A percentile compares a stretch with the other conserved stretches of the same genome.
These are phyloP conservation scores for Gryllus bimaculatus DNA, from an alignment of 1,140 invertebrate genomes.

Conservation along the genomic window DNA sequence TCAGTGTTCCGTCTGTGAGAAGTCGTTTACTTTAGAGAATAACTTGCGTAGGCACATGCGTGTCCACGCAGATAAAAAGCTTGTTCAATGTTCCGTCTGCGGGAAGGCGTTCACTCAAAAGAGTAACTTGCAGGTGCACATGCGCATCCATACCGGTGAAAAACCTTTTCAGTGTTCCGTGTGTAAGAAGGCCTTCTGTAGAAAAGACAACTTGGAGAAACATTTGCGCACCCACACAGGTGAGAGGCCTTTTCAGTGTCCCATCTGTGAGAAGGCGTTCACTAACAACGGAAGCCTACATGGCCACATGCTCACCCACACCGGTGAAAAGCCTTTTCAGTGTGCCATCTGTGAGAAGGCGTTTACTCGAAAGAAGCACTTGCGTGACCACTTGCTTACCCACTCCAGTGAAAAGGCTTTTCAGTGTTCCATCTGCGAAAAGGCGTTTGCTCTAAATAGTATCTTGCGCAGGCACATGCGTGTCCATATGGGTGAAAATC, in stretches of 20 bases:
- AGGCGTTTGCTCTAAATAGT: not conserved
- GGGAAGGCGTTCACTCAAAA: slow-evolving; percentile 33
- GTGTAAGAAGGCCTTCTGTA: slow-evolving; percentile 55
- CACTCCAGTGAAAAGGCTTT: too few relatives aligned
- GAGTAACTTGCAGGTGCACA: slow-evolving; percentile 9
- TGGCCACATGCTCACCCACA: slow-evolving; percentile 52
- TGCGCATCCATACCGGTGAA: slow-evolving; percentile 25
- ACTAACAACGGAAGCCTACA: slow-evolving; percentile 46
- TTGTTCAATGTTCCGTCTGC: slow-evolving; percentile 37
- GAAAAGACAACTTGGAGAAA: slow-evolving; percentile 48
- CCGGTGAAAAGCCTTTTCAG: slow-evolving; percentile 56
- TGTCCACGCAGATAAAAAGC: too few relatives aligned
- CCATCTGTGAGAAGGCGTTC: slow-evolving; percentile 38
- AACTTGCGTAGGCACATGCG: too few relatives aligned
- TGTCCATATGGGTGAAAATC: slow-evolving; percentile 7
- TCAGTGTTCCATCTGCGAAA: too few relatives aligned
- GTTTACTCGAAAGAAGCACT: slow-evolving; percentile 35
- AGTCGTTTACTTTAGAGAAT: too few relatives aligned
- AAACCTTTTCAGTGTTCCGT: slow-evolving; percentile 50
- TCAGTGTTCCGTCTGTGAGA: too few relatives aligned
- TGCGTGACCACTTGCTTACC: too few relatives aligned
- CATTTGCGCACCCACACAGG: slow-evolving; percentile 54
- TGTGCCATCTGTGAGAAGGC: slow-evolving; percentile 41
- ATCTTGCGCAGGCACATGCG: slow-evolving; percentile 18
- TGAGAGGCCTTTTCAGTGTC: slow-evolving; percentile 58